These are phyloP conservation scores for Galaxea fascicularis DNA, from an alignment of 92 coral and sea anemone genomes.

Conservation along the genomic window DNA sequence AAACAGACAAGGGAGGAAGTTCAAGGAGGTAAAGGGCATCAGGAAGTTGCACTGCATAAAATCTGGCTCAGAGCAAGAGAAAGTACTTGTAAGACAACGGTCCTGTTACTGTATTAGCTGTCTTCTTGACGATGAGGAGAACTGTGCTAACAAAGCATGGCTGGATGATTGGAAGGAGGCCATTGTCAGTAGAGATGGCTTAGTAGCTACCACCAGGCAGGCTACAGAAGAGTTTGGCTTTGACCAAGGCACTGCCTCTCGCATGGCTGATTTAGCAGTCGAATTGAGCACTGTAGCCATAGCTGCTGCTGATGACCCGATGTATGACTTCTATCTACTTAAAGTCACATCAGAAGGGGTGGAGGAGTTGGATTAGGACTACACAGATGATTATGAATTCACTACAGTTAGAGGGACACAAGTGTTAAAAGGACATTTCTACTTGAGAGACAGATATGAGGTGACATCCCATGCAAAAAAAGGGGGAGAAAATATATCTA, in stretches of 20 bases:
- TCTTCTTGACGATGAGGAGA: constrained; percentile 51
- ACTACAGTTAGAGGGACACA: no score
- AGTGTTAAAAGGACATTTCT: no score
- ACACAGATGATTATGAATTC: no score
- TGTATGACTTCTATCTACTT: constrained; percentile 65
- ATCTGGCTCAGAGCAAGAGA: constrained; percentile 51
- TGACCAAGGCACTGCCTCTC: no score
- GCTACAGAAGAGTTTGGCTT: no score
- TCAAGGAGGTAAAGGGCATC: constrained; percentile 37
- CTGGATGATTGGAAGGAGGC: constrained; percentile 61
- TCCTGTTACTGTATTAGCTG: constrained; percentile 59
- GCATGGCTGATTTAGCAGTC: constrained; percentile 60
- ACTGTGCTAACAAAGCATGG: constrained; percentile 49
- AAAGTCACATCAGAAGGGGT: constrained; percentile 65
- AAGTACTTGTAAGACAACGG: constrained; percentile 42
- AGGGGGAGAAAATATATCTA: no score
- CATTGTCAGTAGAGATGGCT: constrained; percentile 25
- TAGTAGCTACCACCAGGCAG: constrained; percentile 42
- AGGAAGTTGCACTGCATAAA: constrained; percentile 53
- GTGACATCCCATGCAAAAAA: no score
- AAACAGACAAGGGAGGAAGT: constrained; percentile 18
- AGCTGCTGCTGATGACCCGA: constrained; percentile 64
- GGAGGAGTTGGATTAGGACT: constrained; percentile 65
- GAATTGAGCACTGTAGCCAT: constrained; percentile 59
- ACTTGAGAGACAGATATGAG: no score